Base-by-base conservation (phyloP, 2,888 invertebrate species). In the Thera britannica region DNA sequence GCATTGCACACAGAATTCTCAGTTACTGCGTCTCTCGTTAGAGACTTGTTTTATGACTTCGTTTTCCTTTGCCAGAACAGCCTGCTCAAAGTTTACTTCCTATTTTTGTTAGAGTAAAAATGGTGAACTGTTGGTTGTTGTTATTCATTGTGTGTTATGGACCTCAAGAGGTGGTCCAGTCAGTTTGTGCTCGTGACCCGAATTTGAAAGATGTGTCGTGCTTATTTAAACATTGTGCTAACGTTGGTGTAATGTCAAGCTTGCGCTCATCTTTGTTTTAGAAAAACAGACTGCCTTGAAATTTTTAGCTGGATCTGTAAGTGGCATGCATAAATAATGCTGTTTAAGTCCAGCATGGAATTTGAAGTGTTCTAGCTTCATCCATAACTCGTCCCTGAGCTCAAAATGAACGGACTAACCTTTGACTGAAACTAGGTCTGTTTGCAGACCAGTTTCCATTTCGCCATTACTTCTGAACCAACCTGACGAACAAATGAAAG, bases 401-500 rank as follows among this genome's bases (percentile, higher is more conserved):
- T 6, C 12, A 23, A 49, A 4, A 23, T 12, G 7, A 8, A 12
- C 5, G 7, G 23, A 8, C 23, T 7, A 34, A 11, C 56, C n/a
- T 51, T 56, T 64, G 35, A 60, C 46, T 51, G 58, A 56, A 57
- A 34, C 23, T 46, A 36, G 54, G 58, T 60, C 11, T 69, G 63
- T 61, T 67, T 67, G 64, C 57, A 34, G 48, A 61, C 63, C 60
- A 41, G 64, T 56, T 60, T 61, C 55, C 65, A 66, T 51, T 60
- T 38, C 63, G 9, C 58, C 54, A 61, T 52, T 69, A 67, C 54
- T 63, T 48, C 65, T 59, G 41, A 2, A 56, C 44, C 44, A 46
- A 66, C 35, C 65, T 52, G 67, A 61, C 67, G 58, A 62, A 56
- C 59, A 49, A 54, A 61, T 68, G 54, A 67, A 73, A 62, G 65